phyloP scores from a whole-genome alignment of 2,888 invertebrate species.

The Synergus japonicus region DNA sequence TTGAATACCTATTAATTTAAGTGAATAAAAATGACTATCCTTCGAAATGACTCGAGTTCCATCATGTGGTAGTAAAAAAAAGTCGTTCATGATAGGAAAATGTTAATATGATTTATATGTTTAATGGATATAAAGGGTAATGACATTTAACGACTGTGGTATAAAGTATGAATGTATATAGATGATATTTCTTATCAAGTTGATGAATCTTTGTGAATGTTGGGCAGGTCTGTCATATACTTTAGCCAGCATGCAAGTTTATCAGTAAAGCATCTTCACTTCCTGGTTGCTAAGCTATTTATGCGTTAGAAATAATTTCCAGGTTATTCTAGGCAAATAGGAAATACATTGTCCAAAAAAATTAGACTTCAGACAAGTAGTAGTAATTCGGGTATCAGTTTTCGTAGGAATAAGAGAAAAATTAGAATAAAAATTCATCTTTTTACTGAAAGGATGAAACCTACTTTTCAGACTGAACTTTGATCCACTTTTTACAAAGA shows the following conservation, averaged over 20 bases:
- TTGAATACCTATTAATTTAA: no score
- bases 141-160: neutral
- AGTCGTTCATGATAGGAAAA: neutral
- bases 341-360: neutral
- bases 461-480: conserved; percentile 24
- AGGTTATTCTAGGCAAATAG: neutral
- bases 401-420: neutral
- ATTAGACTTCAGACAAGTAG: neutral
- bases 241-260: conserved; percentile 52
- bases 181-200: conserved; percentile 21
- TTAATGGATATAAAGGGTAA: conserved; percentile 10
- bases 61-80: neutral
- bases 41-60: neutral
- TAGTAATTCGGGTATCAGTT: no score
- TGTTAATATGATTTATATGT: neutral
- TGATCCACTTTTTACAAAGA: neutral
- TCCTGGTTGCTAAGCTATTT: conserved; percentile 68
- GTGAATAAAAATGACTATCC: neutral
- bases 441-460: conserved; percentile 20
- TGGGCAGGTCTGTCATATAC: conserved; percentile 33
- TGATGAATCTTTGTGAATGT: conserved; percentile 28
- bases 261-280: conserved; percentile 61
- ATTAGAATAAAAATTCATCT: conserved; percentile 20
- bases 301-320: conserved; percentile 23
- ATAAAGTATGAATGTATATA: conserved; percentile 1